A percentile compares a stretch with the other conserved stretches of the same genome.
phyloP scores from a whole-genome alignment of 2,113 vertebrate species.

The Nesoenas mayeri region DNA sequence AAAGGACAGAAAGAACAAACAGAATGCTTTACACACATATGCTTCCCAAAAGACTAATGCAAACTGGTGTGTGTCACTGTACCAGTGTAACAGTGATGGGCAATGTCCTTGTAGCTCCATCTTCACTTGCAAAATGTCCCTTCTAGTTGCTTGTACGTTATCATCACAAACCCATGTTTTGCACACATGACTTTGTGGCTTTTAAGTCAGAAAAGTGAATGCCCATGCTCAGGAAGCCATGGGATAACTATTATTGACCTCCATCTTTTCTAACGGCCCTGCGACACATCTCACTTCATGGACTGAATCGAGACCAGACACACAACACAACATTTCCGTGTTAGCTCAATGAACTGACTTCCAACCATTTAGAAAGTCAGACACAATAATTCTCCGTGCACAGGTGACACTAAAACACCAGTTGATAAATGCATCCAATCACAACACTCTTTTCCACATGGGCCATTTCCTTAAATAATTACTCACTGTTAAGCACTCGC shows the following conservation, averaged over 20 bases:
- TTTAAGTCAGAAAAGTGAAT: neutral
- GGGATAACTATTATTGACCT: neutral
- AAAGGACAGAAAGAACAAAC: neutral
- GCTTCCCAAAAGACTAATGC: neutral
- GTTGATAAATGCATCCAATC: conserved; percentile 47
- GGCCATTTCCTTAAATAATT: conserved; percentile 45
- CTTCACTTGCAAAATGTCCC: neutral
- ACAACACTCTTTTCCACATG: conserved; percentile 20
- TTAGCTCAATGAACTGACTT: neutral
- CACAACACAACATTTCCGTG: neutral
- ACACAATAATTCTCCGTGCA: neutral
- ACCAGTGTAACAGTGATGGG: neutral
- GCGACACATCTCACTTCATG: neutral
- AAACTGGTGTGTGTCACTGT: neutral
- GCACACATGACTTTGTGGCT: neutral
- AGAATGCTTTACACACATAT: neutral
- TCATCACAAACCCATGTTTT: neutral
- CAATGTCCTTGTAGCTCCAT: neutral
- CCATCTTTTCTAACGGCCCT: neutral
- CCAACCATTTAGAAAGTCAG: conserved; percentile 29
- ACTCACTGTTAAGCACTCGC: conserved; percentile 42
- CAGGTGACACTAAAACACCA: conserved; percentile 42
- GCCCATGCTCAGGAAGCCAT: neutral
- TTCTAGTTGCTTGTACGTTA: neutral
- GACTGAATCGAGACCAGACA: neutral